Conservation (phyloP, 2,797 vertebrate genomes). For the Tinamus major region DNA sequence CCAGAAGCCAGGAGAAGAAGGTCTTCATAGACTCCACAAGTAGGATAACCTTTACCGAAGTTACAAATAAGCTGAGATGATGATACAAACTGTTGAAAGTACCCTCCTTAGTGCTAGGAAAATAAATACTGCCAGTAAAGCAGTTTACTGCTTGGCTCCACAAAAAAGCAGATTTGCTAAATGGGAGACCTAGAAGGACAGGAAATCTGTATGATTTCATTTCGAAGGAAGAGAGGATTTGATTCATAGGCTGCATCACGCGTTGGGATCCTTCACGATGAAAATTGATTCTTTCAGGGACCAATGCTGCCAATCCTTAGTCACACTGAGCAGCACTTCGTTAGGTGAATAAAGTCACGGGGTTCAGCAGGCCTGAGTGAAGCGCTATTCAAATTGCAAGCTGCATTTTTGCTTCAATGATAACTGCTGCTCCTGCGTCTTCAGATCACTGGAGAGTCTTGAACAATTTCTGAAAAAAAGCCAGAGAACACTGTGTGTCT, state of each 20-base stretch:
- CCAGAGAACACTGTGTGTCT: not conserved
- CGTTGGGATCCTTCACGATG: not conserved
- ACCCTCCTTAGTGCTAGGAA: not conserved
- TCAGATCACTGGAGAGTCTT: not conserved
- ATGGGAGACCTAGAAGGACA: not conserved
- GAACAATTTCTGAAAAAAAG: not conserved
- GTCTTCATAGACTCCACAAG: rapidly evolving
- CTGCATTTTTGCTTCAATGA: not conserved
- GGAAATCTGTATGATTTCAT: not conserved
- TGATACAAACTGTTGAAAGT: not conserved
- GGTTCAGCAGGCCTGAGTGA: not conserved
- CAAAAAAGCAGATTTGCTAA: not conserved
- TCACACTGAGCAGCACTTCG: not conserved
- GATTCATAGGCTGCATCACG: not conserved
- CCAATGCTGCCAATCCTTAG: not conserved
- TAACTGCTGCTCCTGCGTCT: not conserved
- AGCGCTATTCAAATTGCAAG: not conserved
- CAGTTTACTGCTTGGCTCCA: not conserved
- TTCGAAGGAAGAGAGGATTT: not conserved
- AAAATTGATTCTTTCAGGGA: not conserved
- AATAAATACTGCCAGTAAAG: not conserved
- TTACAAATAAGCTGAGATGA: not conserved
- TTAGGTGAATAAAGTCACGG: not conserved
- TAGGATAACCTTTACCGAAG: not conserved
- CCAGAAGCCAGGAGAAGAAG: rapidly evolving